Percentiles rank a stretch among this genome's conserved stretches.
These are phyloP conservation scores for Phthorimaea operculella DNA, from an alignment of 1,140 invertebrate species.

Conservation along the genomic window DNA sequence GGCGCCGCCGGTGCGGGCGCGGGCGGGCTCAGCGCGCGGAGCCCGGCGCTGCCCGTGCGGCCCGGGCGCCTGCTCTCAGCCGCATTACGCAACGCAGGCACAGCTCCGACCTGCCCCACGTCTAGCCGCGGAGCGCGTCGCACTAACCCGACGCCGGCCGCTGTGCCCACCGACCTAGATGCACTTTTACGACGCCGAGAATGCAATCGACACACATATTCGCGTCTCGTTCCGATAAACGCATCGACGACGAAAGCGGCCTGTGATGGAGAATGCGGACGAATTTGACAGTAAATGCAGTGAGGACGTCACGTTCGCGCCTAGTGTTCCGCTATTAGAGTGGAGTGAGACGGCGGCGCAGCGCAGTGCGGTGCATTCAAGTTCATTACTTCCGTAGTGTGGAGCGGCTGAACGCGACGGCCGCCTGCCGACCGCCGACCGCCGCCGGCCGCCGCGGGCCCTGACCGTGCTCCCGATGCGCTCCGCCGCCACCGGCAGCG, in stretches of 20 bases:
- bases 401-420: constrained; percentile 32
- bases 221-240: constrained; percentile 67
- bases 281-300: constrained; percentile 64
- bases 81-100: constrained; percentile 49
- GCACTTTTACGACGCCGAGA: constrained; percentile 64
- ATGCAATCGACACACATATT: constrained; percentile 66
- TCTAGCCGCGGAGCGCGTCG: constrained; percentile 54
- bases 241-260: constrained; percentile 66
- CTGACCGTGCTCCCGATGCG: not conserved
- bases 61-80: constrained; percentile 24
- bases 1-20: constrained; percentile 32
- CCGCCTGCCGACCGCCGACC: constrained; percentile 37
- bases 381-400: constrained; percentile 67
- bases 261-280: constrained; percentile 65
- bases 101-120: constrained; percentile 62
- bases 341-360: constrained; percentile 45
- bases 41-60: constrained; percentile 9
- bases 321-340: constrained; percentile 41
- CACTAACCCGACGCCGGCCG: constrained; percentile 52
- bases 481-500: too few species aligned
- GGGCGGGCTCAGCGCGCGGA: constrained; percentile 4
- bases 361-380: constrained; percentile 58
- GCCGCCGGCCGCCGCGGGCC: not conserved
- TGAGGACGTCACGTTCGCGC: constrained; percentile 60
- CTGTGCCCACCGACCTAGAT: constrained; percentile 66